Base-by-base conservation (phyloP, 1,140 invertebrate species). In the Ceratina calcarata region DNA sequence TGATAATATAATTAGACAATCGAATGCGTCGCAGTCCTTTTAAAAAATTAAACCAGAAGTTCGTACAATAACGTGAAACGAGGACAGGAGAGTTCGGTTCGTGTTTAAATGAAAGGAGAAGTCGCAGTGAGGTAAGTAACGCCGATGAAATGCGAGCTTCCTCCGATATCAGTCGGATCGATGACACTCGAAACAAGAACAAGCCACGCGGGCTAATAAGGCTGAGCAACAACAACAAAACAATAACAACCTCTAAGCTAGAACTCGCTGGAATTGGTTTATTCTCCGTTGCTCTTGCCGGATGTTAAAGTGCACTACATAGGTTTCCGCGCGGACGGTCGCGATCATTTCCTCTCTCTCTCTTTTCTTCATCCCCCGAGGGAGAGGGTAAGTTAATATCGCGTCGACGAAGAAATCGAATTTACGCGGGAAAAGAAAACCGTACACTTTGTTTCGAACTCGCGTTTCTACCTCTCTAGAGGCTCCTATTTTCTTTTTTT, bases 111-210 rank as follows among this genome's bases (percentile, higher is more conserved):
- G 3, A n/a, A 22, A 57, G 15, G 22, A 16, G 64, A 24, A 51
- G 27, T 10, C 18, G 13, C 27, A 15, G 6, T 12, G 13, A 13
- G 32, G 20, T 68, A 45, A 76, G 24, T 68, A 58, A 4, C 45
- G 18, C 15, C 12, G 4, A 24, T n/a, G 67, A 20, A 32, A 45
- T 24, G n/a, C 60, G 6, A 20, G 73, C 16, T 13, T 1, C 49
- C 49, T 45, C n/a, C 74, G 64, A 27, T 76, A 76, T 76, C 64
- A 68, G 65, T 77, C 74, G 53, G 13, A 69, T 77, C 69, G 60
- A 77, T 49, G 74, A 69, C 49, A 27, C 73, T 68, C 64, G 73
- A 13, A 13, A 37, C 53, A 76, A 68, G 32, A 76, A 68, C 64
- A 32, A 67, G 53, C 64, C 55, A 32, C 60, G 53, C 32, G 22